A percentile compares a stretch with the other conserved stretches of the same genome.
phyloP scores from a whole-genome alignment of 1,140 invertebrate genomes.

The Oncopodura yosiiana region DNA sequence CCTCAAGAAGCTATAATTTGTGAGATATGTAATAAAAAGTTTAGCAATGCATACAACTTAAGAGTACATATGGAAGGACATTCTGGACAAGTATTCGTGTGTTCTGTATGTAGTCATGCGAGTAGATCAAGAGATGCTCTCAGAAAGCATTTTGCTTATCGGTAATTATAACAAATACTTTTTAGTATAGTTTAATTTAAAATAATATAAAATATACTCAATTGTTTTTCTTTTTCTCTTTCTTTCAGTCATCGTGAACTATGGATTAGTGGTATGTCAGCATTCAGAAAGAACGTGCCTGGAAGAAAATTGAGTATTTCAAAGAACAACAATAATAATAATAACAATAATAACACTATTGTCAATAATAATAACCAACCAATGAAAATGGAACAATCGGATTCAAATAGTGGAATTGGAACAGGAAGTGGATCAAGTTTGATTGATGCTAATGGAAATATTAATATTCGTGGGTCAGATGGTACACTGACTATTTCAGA shows the following conservation, averaged over 20 bases:
- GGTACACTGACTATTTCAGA: constrained; percentile 34
- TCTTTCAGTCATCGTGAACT: constrained; percentile 29
- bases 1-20: constrained; percentile 48
- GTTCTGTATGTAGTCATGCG: constrained; percentile 70
- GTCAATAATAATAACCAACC: constrained; percentile 31
- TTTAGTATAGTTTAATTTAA: too few relatives aligned
- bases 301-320: constrained; percentile 34
- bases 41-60: constrained; percentile 81
- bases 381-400: constrained; percentile 18
- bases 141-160: constrained; percentile 74
- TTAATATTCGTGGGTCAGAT: constrained; percentile 31
- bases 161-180: too few relatives aligned
- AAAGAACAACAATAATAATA: constrained; percentile 33
- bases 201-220: neutral
- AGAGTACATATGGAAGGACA: constrained; percentile 77
- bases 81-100: constrained; percentile 68
- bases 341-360: constrained; percentile 32
- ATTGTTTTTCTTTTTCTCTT: neutral
- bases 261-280: constrained; percentile 31
- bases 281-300: constrained; percentile 34
- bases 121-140: constrained; percentile 73
- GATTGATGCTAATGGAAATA: constrained; percentile 31
- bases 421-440: constrained; percentile 1
- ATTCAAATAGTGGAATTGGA: constrained; percentile 9
- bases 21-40: constrained; percentile 70